Evolutionary conservation across 2,888 invertebrate species (phyloP), one percentile per base, ranked within the genome.

Genomic region (Junonia oenone): DNA sequence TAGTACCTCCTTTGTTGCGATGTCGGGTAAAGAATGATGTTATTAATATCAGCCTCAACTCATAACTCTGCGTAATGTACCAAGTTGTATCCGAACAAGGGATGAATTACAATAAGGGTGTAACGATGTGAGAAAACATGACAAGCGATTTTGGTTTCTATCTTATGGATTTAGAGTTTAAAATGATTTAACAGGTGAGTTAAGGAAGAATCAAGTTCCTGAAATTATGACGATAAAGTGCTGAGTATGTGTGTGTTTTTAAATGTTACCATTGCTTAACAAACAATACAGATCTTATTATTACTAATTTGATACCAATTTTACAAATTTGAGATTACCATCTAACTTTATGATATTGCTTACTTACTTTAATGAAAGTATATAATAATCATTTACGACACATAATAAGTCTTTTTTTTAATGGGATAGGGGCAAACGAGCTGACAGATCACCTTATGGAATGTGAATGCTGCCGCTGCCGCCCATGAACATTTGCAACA

Each of bases 31-130:
- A 50, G 56, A 26, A 59, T 29, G 59, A 59, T 29, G 59, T 50
- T 56, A 59, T 59, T 59, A 59, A 56, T 53, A 59, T 56, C 38
- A 37, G 43, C 46, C 43, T 27, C 46, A 46, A 50, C 54, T 50
- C 51, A 56, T 56, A 59, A 56, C 45, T 59, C 56, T 35, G 45
- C 29, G 50, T 57, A 49, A 53, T 43, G 49, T 56, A 56, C 38
- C 56, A 51, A 59, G 50, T 59, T 54, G 56, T 56, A 47, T 59
- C 48, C 49, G 56, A 40, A 59, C 59, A 47, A 37, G 43, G 56
- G 56, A 48, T 51, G 59, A 56, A 59, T 59, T 51, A 56, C 47
- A 59, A 59, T 59, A 43, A 47, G 56, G 52, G 59, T 37, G 48
- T 48, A 43, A 51, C 51, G 43, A 45, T 15, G 49, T 38, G 38